Evolutionary conservation across 2,797 vertebrate genomes (phyloP), one percentile per base, ranked within the genome.

Genomic region (Lacerta bilineata): DNA sequence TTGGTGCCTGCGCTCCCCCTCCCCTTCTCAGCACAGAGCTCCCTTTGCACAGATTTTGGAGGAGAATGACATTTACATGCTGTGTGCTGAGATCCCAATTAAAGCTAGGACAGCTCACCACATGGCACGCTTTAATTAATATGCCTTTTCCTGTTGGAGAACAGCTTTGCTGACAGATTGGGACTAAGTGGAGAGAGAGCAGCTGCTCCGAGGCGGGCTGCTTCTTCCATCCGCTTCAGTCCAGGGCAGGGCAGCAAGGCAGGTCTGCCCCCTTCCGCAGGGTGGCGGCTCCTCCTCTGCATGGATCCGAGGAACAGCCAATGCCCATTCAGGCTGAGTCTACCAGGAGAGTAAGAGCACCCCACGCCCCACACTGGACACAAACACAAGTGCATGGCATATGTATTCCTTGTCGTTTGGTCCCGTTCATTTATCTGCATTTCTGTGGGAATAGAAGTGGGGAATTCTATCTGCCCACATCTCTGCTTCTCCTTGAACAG

Each of bases 61-160:
- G 84, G 1, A 0, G 88, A 64, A 3, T 84, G 91, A 87, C 90
- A 95, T 88, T 90, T 89, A 88, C 1, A 59, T 0, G 41, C 91
- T 66, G 87, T 86, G 86, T 61, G 76, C 90, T 0, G 0, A 94
- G 84, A 93, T 93, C 93, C 93, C 90, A 90, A 91, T 94, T 94
- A 94, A 83, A 87, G 86, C 91, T 75, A 8, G 74, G 90, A 87
- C 69, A 80, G 93, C 77, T 94, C 68, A 36, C 78, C 84, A 90
- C 88, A 84, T 89, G 84, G 92, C 89, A 92, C 0, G 2, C 81
- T 93, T 90, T 85, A 94, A 93, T 94, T 93, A 93, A 94, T 89
- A 89, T 91, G 92, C 87, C 92, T 94, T 91, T 95, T 93, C 78
- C 92, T 89, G 74, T 50, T 59, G 81, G 68, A 92, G 75, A 93